phyloP scores from a whole-genome alignment of 2,888 invertebrate genomes.

The Acleris emargana region DNA sequence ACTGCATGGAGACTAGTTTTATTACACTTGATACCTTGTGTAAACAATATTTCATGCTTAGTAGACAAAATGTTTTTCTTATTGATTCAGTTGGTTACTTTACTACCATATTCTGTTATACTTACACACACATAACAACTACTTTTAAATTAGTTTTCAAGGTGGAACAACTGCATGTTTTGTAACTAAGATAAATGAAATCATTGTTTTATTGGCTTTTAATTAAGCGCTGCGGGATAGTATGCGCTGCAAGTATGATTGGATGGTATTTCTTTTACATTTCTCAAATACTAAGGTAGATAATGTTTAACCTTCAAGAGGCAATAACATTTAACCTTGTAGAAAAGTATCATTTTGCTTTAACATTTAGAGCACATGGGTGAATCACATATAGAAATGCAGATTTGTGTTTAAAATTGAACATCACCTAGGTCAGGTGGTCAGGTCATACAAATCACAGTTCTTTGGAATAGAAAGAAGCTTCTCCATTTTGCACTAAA shows the following conservation, averaged over 20 bases:
- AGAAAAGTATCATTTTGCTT: too few species aligned
- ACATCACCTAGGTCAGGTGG: too few species aligned
- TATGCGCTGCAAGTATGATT: neutral
- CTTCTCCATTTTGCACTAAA: too few species aligned
- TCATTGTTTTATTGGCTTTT: neutral
- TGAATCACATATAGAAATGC: too few species aligned
- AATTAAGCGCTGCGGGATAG: neutral
- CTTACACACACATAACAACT: too few species aligned
- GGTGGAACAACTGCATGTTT: neutral
- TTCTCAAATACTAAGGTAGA: neutral
- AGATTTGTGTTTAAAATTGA: too few species aligned
- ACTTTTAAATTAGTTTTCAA: neutral
- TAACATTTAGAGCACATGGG: too few species aligned
- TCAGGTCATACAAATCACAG: too few species aligned
- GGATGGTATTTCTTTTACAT: neutral
- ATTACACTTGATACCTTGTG: neutral
- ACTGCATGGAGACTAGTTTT: slow-evolving; percentile 6
- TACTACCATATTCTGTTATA: neutral
- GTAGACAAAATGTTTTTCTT: neutral
- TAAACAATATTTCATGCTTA: slow-evolving; percentile 4
- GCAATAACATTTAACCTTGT: too few species aligned
- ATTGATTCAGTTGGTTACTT: slow-evolving; percentile 21
- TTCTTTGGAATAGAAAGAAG: too few species aligned
- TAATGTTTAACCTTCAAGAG: neutral
- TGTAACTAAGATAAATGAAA: neutral